These are phyloP conservation scores for Otus sunia DNA, from an alignment of 2,113 vertebrate species.

Conservation along the genomic window DNA sequence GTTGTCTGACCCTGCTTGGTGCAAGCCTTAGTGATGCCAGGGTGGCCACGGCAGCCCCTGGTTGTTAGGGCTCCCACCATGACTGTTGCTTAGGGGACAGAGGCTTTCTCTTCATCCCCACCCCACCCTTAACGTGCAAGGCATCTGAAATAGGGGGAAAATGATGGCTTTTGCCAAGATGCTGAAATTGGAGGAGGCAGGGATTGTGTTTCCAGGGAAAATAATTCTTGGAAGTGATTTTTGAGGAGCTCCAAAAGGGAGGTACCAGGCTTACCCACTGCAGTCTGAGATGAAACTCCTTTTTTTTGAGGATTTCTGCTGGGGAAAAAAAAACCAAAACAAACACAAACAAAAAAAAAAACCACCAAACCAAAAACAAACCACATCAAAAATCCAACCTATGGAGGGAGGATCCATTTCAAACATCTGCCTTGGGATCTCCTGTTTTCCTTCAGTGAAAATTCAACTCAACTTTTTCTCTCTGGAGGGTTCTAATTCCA, in stretches of 20 bases:
- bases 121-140: background rate
- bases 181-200: background rate
- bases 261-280: background rate
- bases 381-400: no score
- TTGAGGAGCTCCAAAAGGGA: background rate
- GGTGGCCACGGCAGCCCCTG: background rate
- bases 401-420: background rate
- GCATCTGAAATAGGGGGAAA: background rate
- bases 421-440: background rate
- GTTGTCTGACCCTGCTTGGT: background rate
- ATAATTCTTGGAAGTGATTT: background rate
- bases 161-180: background rate
- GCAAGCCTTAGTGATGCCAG: fast-evolving
- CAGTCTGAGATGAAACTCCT: background rate
- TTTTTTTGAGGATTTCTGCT: background rate
- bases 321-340: background rate
- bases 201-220: background rate
- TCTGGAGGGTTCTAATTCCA: background rate
- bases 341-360: background rate
- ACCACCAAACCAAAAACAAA: background rate
- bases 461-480: background rate
- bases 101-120: background rate
- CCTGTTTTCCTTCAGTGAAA: background rate
- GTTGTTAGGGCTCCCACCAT: background rate
- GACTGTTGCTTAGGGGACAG: background rate